Conservation (phyloP, 2,797 vertebrate species). For the Eidolon dupreanum region DNA sequence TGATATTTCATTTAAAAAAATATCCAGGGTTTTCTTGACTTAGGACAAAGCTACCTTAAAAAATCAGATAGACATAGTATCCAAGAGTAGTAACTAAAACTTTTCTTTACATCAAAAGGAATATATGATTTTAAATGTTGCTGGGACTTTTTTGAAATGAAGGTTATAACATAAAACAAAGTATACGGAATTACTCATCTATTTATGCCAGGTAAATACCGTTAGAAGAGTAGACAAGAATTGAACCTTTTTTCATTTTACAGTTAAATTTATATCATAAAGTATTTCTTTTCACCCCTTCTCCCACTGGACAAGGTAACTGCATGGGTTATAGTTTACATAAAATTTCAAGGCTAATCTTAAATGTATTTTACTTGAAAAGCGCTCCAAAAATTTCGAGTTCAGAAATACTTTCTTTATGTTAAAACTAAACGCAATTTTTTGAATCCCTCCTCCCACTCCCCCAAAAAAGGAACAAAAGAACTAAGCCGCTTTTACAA, state of each 20-base stretch:
- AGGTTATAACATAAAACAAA: constrained; percentile 1
- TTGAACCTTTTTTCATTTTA: background rate
- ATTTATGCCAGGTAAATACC: constrained; percentile 3
- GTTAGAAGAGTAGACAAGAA: background rate
- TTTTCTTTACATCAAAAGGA: background rate
- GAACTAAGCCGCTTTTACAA: background rate
- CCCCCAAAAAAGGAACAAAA: background rate
- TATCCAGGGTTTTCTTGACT: background rate
- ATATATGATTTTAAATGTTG: constrained; percentile 25
- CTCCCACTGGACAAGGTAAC: background rate
- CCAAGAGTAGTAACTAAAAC: background rate
- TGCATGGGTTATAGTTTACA: background rate
- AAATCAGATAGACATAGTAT: background rate
- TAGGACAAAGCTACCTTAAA: background rate
- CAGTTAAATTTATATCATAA: background rate
- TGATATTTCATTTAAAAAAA: background rate
- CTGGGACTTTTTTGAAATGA: background rate
- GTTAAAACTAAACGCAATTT: background rate
- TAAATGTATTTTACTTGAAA: constrained; percentile 27
- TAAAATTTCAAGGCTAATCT: background rate
- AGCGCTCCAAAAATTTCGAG: background rate
- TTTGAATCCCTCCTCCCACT: background rate
- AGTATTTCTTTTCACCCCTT: background rate
- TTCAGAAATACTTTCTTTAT: background rate
- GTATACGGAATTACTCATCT: background rate